A percentile compares a stretch with the other conserved stretches of the same genome.
phyloP scores from a whole-genome alignment of 1,140 invertebrate genomes.

The Brachionus paranguensis region DNA sequence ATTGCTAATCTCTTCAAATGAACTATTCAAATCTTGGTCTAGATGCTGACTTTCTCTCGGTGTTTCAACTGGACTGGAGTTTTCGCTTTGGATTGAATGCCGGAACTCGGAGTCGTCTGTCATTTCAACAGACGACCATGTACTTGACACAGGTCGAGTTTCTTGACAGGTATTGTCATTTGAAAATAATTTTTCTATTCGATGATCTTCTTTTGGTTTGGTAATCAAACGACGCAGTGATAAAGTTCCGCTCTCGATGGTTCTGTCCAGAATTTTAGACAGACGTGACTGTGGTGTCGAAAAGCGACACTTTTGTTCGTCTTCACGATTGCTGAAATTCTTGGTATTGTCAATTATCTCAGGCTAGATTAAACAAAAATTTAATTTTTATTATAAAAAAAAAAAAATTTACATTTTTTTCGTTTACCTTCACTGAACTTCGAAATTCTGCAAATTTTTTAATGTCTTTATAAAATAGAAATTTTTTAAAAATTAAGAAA shows the following conservation, averaged over 20 bases:
- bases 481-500: neutral
- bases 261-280: neutral
- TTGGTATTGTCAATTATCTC: neutral
- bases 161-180: neutral
- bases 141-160: neutral
- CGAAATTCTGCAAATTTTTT: neutral
- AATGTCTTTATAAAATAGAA: neutral
- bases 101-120: neutral
- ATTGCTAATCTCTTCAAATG: constrained; percentile 15
- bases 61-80: neutral
- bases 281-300: neutral
- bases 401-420: neutral
- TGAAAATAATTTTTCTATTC: neutral
- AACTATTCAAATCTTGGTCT: neutral
- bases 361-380: neutral
- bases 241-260: neutral
- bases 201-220: neutral
- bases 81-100: neutral
- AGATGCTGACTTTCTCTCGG: neutral
- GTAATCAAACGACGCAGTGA: neutral
- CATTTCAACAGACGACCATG: neutral
- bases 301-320: neutral
- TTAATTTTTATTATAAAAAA: neutral
- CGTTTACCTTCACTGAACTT: neutral
- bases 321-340: neutral